These are phyloP conservation scores for Chascanopsetta lugubris DNA, from an alignment of 2,113 vertebrate species.

Conservation along the genomic window DNA sequence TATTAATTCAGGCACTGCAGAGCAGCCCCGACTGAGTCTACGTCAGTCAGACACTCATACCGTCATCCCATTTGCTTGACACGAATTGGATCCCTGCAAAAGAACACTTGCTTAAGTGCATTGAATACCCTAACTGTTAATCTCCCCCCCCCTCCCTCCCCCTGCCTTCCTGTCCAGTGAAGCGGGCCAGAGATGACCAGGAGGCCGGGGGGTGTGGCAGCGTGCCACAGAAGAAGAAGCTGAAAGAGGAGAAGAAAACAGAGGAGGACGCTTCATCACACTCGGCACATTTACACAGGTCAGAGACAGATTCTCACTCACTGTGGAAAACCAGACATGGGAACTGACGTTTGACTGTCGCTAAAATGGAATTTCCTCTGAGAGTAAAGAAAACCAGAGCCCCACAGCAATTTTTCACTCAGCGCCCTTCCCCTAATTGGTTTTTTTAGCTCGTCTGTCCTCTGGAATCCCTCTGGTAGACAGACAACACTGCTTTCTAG, in stretches of 20 bases:
- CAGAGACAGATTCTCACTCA: background rate
- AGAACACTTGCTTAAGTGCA: conserved; percentile 31
- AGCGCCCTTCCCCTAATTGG: no score
- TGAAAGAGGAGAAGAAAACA: conserved; percentile 63
- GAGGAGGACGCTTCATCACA: conserved; percentile 47
- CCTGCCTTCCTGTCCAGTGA: conserved; percentile 59
- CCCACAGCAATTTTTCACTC: no score
- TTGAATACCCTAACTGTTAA: conserved; percentile 57
- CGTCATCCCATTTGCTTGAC: conserved; percentile 25
- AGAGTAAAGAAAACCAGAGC: no score
- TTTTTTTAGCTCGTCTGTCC: no score
- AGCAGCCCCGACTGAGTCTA: conserved; percentile 22
- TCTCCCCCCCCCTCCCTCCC: no score
- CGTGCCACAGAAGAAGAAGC: conserved; percentile 75
- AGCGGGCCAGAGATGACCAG: conserved; percentile 73
- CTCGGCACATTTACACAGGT: conserved; percentile 57
- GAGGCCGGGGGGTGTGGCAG: conserved; percentile 44
- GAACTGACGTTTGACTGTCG: conserved; percentile 7
- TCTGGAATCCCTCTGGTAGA: background rate
- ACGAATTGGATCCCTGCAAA: conserved; percentile 22
- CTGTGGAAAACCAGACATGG: conserved; percentile 1
- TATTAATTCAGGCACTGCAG: conserved; percentile 21
- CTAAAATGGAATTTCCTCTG: background rate
- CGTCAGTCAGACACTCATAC: no score
- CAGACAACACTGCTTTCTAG: no score